Conservation (phyloP, 2,888 invertebrate genomes). For the Caenorhabditis sp. region DNA sequence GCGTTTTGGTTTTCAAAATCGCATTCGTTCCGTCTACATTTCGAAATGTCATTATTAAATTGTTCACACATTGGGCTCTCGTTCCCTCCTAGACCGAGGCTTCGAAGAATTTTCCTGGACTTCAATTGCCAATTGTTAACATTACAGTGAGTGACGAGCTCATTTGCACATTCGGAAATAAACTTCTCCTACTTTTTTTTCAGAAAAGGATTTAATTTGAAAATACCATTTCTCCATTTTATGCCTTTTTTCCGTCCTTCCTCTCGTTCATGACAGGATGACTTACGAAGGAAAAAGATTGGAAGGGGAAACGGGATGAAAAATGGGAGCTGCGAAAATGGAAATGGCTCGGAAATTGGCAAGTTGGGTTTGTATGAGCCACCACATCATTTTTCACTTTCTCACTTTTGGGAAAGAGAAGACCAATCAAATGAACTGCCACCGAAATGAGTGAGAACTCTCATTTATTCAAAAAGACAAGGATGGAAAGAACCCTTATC, state of each 20-base stretch:
- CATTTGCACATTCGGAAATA: too few species aligned
- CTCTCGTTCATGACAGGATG: too few species aligned
- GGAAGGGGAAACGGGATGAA: slow-evolving; percentile 28
- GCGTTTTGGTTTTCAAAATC: slow-evolving; percentile 57
- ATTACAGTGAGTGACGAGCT: too few species aligned
- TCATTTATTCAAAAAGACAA: background rate
- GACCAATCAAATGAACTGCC: slow-evolving; percentile 16
- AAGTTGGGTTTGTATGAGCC: slow-evolving; percentile 42
- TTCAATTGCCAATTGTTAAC: too few species aligned
- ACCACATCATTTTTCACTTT: slow-evolving; percentile 47
- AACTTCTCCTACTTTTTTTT: too few species aligned
- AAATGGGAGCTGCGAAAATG: slow-evolving; percentile 38
- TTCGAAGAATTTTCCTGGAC: too few species aligned
- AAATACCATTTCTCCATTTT: background rate
- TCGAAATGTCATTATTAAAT: slow-evolving; percentile 31
- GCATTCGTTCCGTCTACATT: slow-evolving; percentile 39
- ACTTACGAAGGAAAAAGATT: slow-evolving; percentile 15
- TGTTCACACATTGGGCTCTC: background rate
- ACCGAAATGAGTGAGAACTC: background rate
- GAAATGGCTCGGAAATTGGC: slow-evolving; percentile 48
- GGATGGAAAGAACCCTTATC: too few species aligned
- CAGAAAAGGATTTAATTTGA: too few species aligned
- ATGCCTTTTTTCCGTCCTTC: slow-evolving; percentile 7
- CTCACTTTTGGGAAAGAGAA: background rate
- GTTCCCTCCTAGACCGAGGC: too few species aligned